Evolutionary conservation across 2,113 vertebrate species (phyloP).

Genomic region (Lepus europaeus): DNA sequence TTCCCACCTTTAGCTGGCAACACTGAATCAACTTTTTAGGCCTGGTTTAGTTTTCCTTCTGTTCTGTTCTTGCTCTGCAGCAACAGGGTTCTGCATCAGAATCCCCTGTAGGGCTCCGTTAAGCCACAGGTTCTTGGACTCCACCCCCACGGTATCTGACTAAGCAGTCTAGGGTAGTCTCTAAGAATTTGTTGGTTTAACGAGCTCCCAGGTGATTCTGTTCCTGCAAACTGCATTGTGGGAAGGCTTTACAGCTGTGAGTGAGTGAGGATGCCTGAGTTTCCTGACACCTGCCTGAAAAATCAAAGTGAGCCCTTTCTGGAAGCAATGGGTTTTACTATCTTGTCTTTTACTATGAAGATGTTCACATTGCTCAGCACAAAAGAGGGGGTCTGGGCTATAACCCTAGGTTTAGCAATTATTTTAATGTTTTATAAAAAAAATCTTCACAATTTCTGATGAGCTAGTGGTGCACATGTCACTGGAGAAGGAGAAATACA

Average conservation of each 20-base stretch:
- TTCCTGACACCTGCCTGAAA: neutral
- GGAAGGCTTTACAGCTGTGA: neutral
- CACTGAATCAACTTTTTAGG: neutral
- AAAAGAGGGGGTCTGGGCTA: neutral
- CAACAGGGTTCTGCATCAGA: neutral
- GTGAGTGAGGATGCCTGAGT: neutral
- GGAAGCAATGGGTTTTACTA: neutral
- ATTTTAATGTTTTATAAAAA: neutral
- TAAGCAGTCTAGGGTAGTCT: too few species aligned
- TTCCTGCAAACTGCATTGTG: neutral
- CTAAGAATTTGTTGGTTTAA: conserved; percentile 12
- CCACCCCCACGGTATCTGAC: neutral
- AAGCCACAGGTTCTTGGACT: rapidly evolving
- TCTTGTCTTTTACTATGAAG: neutral
- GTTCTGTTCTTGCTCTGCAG: rapidly evolving
- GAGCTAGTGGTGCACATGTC: neutral
- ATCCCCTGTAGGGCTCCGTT: neutral
- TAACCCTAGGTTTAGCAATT: neutral
- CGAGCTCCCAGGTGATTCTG: neutral
- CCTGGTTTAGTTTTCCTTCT: neutral
- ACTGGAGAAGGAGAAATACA: neutral
- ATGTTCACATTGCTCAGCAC: neutral
- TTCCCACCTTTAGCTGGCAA: neutral
- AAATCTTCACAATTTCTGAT: neutral
- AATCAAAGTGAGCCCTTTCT: neutral